Percentiles rank a stretch among this genome's conserved stretches.
These are phyloP conservation scores for Volucella inflata DNA, from an alignment of 2,888 invertebrate genomes.

Conservation along the genomic window DNA sequence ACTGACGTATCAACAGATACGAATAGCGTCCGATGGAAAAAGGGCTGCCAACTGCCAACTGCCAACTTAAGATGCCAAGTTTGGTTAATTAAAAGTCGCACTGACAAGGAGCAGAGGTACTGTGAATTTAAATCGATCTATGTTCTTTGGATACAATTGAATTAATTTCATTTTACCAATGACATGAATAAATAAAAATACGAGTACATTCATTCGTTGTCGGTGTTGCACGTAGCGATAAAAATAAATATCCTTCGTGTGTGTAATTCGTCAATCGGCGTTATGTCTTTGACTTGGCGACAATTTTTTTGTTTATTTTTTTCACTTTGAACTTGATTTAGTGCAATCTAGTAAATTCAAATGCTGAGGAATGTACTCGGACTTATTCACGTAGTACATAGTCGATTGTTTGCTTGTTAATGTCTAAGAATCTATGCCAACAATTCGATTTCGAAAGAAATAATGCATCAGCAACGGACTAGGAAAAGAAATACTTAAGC, in stretches of 20 bases:
- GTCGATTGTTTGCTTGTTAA: background rate
- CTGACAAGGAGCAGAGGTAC: no score
- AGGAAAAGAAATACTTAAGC: no score
- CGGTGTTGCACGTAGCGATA: slow-evolving; percentile 10
- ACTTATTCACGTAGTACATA: background rate
- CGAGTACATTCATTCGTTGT: slow-evolving; percentile 12
- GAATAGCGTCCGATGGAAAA: background rate
- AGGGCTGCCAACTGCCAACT: slow-evolving; percentile 25
- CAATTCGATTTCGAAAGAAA: background rate
- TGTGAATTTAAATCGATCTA: background rate
- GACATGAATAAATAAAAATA: background rate
- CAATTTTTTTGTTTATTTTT: background rate
- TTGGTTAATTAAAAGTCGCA: slow-evolving; percentile 7
- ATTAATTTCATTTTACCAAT: slow-evolving; percentile 10
- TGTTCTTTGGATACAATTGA: background rate
- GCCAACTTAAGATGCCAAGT: background rate
- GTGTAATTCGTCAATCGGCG: slow-evolving; percentile 29
- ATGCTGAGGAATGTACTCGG: background rate
- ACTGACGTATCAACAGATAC: background rate
- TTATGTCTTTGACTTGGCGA: slow-evolving; percentile 37
- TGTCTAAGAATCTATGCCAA: slow-evolving; percentile 16
- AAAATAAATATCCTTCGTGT: slow-evolving; percentile 59
- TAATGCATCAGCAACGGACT: background rate
- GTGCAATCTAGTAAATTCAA: slow-evolving; percentile 6
- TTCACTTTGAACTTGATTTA: slow-evolving; percentile 55